Base-by-base conservation (phyloP, 2,797 vertebrate species). In the Chrysolophus pictus region DNA sequence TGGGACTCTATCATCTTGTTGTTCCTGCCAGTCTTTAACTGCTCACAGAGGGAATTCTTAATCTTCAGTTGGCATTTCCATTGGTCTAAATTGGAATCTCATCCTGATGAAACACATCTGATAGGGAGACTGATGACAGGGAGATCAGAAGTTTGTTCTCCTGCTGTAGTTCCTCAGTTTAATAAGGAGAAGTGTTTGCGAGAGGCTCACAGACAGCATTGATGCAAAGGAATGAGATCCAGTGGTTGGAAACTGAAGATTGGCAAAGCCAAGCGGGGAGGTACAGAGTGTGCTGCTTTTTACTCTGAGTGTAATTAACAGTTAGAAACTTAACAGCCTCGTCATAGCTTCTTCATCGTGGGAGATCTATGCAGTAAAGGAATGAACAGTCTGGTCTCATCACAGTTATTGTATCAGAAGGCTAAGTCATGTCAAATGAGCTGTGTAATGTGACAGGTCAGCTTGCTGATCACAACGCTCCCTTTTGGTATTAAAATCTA, bases 121-220 rank as follows among this genome's bases (percentile, higher is more conserved):
- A 7, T 3, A 18, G 69, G 24, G 37, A 35, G 44, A 26, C 2
- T 56, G 53, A n/a, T 60, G 46, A 17, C 37, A 55, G 24, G 39
- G 35, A 26, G 23, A 21, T 8, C 33, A 53, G 49, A 23, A 60
- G 44, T 68, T 65, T 49, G 8, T 76, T 84, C 49, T 8, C 44
- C 39, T 87, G 15, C 7, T 44, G 0, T 0, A 0, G 35, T 83
- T 71, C 26, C 33, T 78, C 42, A 17, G 26, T 72, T 73, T 4
- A 63, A 21, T 28, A 56, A 37, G 65, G 9, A 42, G 15, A 88
- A 11, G 6, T 72, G 26, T 17, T 47, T 49, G 5, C 2, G 37
- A 59, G 55, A 69, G 21, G 5, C n/a, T 72, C 58, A 39, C 71
- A 73, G n/a, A 62, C 55, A 91, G 9, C 33, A 37, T 14, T 46